Percentiles rank a stretch among this genome's conserved stretches.
Conservation (phyloP, 2,113 vertebrate species). For the Sula dactylatra region DNA sequence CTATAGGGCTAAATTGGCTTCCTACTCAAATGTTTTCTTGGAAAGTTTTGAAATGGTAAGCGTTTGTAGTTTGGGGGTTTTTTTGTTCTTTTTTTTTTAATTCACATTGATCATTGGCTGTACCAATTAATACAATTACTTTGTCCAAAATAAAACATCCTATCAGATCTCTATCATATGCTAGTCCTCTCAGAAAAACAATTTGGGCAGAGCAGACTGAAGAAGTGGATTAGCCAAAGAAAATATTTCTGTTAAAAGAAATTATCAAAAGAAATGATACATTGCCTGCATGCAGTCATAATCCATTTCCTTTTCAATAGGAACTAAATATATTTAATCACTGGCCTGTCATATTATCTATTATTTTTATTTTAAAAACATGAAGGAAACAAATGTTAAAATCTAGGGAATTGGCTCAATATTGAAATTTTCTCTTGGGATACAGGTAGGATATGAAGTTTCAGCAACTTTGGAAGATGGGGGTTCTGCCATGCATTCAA, state of each 20-base stretch:
- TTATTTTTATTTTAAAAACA: constrained; percentile 53
- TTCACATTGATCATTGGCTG: constrained; percentile 15
- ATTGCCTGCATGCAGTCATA: not conserved
- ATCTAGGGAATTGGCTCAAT: constrained; percentile 1
- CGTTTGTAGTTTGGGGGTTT: not conserved
- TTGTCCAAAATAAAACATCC: constrained; percentile 23
- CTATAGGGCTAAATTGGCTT: not conserved
- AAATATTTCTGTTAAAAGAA: constrained; percentile 32
- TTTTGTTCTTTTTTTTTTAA: not conserved
- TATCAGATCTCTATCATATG: constrained; percentile 19
- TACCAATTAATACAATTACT: constrained; percentile 50
- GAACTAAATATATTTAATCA: constrained; percentile 57
- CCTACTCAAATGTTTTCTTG: not conserved
- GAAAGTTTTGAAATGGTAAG: constrained; percentile 29
- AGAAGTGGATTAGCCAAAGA: constrained; percentile 36
- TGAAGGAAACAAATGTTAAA: not conserved
- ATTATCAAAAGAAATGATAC: constrained; percentile 29
- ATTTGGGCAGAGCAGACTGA: constrained; percentile 20
- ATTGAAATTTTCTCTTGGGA: not conserved
- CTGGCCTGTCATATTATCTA: constrained; percentile 30
- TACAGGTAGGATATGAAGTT: not conserved
- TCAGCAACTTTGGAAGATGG: not conserved
- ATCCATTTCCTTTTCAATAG: constrained; percentile 63
- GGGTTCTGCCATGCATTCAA: not conserved
- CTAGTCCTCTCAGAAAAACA: constrained; percentile 6